These are phyloP conservation scores for Sclerodermus sp. DNA, from an alignment of 2,888 invertebrate genomes.

Conservation along the genomic window DNA sequence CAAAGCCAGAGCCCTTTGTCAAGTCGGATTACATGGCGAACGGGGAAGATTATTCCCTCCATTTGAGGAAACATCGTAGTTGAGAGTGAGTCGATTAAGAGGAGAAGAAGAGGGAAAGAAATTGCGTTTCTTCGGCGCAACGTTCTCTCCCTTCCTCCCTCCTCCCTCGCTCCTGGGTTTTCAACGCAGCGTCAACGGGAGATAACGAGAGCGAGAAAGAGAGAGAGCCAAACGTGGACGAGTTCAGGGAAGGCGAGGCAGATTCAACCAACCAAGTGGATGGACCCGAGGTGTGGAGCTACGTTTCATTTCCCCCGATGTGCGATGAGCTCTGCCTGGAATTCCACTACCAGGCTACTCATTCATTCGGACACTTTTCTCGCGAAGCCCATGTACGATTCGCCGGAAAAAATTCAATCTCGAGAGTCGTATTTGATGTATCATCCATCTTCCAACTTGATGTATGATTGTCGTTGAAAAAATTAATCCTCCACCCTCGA, in stretches of 20 bases:
- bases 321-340: background rate
- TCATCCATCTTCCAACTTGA: no score
- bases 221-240: background rate
- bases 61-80: constrained; percentile 3
- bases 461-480: no score
- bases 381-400: background rate
- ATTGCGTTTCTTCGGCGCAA: constrained; percentile 22
- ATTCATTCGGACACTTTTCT: background rate
- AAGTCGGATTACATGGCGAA: constrained; percentile 19
- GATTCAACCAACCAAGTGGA: constrained; percentile 5
- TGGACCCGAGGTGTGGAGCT: constrained; percentile 4
- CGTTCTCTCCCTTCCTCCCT: no score
- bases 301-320: constrained; percentile 17
- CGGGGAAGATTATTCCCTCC: constrained; percentile 12
- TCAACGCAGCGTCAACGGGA: background rate
- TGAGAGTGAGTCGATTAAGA: constrained; percentile 20
- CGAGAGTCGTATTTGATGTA: no score
- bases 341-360: constrained; percentile 11
- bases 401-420: background rate
- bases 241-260: background rate
- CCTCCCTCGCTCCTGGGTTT: no score
- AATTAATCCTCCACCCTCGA: no score
- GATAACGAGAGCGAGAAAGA: background rate
- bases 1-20: constrained; percentile 14
- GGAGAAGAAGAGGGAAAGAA: constrained; percentile 15